Evolutionary conservation across 1,140 invertebrate species (phyloP), one percentile per base, ranked within the genome.

Genomic region (Bombus polaris): DNA sequence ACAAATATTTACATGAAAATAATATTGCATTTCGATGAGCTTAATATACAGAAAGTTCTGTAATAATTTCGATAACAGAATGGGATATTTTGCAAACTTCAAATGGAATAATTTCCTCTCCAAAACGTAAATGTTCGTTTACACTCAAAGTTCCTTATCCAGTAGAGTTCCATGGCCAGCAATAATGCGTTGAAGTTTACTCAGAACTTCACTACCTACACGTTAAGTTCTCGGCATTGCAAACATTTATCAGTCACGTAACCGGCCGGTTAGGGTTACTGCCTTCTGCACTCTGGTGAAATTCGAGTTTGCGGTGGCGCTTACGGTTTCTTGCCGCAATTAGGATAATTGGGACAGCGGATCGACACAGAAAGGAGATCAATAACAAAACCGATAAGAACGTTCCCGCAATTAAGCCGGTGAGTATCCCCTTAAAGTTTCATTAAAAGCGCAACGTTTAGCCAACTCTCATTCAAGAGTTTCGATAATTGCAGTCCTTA

Each of bases 401-500:
- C 47, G 68, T 15, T 74, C 35, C 68, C 42, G 39, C 70, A 74
- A 72, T 75, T 73, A 86, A 83, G 39, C 13, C 53, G 25, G 44
- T n/a, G 44, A 88, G 74, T 78, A 39, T 85, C 57, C 66, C 32
- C 65, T 76, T 65, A 71, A 75, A 76, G 65, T 85, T 85, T 85
- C 71, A 65, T 70, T 76, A 74, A 76, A 66, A 80, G 66, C 59
- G 42, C 57, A 47, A 66, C 81, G 82, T 68, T 72, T 37, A 68
- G 72, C 81, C 70, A 81, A 85, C 53, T 82, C 59, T 66, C 74
- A 25, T 62, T 78, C 73, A 13, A 18, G 53, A 77, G 66, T 85
- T 88, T 86, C 85, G 85, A 81, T 73, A 86, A 75, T 76, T 81
- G n/a, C 57, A 25, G 59, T 44, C 42, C 57, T 86, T 71, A 57